Evolutionary conservation across 2,888 invertebrate genomes (phyloP), one percentile per base, ranked within the genome.

Genomic region (Lasioglossum villosulum): DNA sequence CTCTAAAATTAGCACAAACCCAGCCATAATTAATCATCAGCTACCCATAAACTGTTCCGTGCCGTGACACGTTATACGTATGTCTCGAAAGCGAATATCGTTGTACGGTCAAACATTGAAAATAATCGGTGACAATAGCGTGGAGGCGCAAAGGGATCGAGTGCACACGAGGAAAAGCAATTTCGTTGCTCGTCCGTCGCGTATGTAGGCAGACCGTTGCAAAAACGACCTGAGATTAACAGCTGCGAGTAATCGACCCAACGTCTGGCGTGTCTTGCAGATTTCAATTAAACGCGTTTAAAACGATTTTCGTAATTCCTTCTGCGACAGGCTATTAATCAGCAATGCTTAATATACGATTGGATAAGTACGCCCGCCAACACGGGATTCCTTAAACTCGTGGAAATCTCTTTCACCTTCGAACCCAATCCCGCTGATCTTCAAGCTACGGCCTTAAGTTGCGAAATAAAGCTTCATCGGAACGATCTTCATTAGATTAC

Each of bases 1-100:
- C 73, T 81, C 93, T 93, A 83, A 52, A 92, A 92, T 80, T 52
- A 87, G 39, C 45, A 78, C 39, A 86, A 66, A 74, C 48, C 14
- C 70, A 78, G 30, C 34, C 59, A 27, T 23, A 78, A 80, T 79
- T 79, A 74, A 79, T 82, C 63, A 74, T 63, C 34, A 1, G 23
- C 37, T 10, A 23, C 10, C 4, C 23, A 39, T 37, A n/a, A 10
- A 48, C 27, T 8, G 37, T 34, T 37, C 19, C 66, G 37, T 16
- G 19, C 0, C 34, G 66, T 73, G 34, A 70, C 68, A 48, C 30
- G 37, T 4, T 23, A n/a, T 12, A n/a, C 4, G 23, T 59, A 14
- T 66, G 27, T 66, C 34, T 68, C 34, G 34, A 68, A 68, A 68
- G 23, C 37, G 19, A 23, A 23, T 10, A 34, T 34, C 68, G 23